A percentile compares a stretch with the other conserved stretches of the same genome.
Conservation (phyloP, 2,888 invertebrate genomes). For the Epirrhoe tristata region DNA sequence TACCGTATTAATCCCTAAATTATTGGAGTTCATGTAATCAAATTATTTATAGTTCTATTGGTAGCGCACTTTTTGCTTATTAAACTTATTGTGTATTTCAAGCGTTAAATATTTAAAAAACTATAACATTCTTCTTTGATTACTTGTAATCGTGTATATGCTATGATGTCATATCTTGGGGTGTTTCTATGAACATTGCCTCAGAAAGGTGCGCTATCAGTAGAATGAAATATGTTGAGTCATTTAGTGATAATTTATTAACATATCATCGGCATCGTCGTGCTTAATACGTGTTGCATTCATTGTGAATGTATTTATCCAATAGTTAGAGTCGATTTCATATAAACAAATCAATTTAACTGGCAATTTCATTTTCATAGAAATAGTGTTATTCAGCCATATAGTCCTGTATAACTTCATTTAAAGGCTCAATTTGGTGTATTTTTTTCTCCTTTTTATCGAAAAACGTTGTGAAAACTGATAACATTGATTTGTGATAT, state of each 20-base stretch:
- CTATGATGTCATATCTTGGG: constrained; percentile 9
- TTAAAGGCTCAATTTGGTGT: constrained; percentile 42
- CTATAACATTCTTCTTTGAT: background rate
- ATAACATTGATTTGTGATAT: constrained; percentile 79
- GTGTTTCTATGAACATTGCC: background rate
- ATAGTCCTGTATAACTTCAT: constrained; percentile 12
- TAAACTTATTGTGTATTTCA: constrained; percentile 24
- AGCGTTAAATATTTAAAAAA: background rate
- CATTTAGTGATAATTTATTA: constrained; percentile 67
- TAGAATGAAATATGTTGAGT: constrained; percentile 49
- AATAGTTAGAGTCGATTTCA: constrained; percentile 19
- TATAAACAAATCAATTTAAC: background rate
- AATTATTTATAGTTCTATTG: constrained; percentile 43
- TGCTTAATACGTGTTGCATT: constrained; percentile 73
- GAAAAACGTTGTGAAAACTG: constrained; percentile 37
- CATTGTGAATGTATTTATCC: constrained; percentile 47
- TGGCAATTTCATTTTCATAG: constrained; percentile 1
- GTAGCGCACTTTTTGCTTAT: constrained; percentile 34
- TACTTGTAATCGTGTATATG: background rate
- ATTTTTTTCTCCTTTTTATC: constrained; percentile 23
- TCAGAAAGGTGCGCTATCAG: constrained; percentile 37
- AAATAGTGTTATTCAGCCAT: constrained; percentile 7
- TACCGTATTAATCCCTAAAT: constrained; percentile 23
- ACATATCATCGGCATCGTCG: constrained; percentile 83
- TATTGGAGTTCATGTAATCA: constrained; percentile 35